phyloP scores from a whole-genome alignment of 1,140 invertebrate genomes.

The Archivesica marissinica region DNA sequence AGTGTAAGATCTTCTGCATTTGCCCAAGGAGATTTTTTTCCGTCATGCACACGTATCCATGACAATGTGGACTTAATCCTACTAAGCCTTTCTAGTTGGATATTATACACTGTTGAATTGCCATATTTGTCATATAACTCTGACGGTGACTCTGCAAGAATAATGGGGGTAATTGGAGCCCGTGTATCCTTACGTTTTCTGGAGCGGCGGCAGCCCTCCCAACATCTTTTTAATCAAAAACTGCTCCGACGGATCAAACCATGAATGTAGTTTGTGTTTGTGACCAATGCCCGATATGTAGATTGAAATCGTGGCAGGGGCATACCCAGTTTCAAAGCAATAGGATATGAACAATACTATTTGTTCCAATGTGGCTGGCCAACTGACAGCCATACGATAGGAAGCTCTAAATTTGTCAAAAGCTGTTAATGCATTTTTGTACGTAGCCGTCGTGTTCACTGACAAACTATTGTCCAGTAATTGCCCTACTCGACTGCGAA shows the following conservation, averaged over 20 bases:
- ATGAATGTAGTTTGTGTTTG: not conserved
- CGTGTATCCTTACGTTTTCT: not conserved
- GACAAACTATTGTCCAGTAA: not conserved
- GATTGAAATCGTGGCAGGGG: not conserved
- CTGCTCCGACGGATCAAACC: not conserved
- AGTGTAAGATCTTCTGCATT: no score
- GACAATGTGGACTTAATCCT: no score
- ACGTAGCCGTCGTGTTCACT: not conserved
- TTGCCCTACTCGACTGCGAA: not conserved
- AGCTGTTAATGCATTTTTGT: not conserved
- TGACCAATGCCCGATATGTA: not conserved
- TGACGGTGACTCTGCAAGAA: no score
- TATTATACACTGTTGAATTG: no score
- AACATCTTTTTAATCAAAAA: constrained; percentile 24
- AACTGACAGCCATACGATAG: not conserved
- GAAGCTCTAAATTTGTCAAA: not conserved
- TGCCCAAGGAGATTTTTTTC: no score
- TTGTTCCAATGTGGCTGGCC: not conserved
- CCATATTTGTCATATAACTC: no score
- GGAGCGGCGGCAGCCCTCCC: not conserved
- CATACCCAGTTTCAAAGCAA: not conserved
- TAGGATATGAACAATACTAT: not conserved
- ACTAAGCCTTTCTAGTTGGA: no score
- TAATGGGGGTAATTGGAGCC: not conserved
- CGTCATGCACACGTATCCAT: no score